Evolutionary conservation across 2,888 invertebrate species (phyloP).

Genomic region (Cephus sareptanus): DNA sequence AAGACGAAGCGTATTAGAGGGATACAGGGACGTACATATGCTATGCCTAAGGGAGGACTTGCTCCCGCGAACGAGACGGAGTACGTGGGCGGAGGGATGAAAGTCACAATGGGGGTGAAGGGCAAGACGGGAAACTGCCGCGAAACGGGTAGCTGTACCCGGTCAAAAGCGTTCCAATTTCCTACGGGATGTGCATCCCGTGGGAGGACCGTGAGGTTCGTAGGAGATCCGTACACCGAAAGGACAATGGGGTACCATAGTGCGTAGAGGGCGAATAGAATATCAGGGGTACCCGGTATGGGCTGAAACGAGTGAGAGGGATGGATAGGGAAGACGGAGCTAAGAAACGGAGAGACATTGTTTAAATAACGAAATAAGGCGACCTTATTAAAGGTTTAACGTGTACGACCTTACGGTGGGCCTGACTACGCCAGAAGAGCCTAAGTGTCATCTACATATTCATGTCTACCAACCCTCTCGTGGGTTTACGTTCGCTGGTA

Average conservation of each 20-base stretch:
- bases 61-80: not conserved
- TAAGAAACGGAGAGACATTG: not conserved
- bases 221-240: too few relatives aligned
- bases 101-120: not conserved
- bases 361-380: not conserved
- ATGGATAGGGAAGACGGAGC: not conserved
- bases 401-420: constrained; percentile 34
- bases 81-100: not conserved
- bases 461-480: constrained; percentile 34
- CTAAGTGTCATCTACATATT: constrained; percentile 55
- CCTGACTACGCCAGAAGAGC: constrained; percentile 28
- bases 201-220: not conserved
- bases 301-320: not conserved
- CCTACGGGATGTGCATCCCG: not conserved
- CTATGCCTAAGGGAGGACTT: not conserved
- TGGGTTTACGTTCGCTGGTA: not conserved
- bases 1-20: not conserved
- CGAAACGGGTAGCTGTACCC: not conserved
- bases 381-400: constrained; percentile 11
- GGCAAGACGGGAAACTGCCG: not conserved
- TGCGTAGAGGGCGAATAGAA: not conserved
- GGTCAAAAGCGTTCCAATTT: not conserved
- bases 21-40: not conserved
- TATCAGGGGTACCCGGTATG: not conserved
- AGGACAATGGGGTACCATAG: not conserved